Conservation (phyloP, 2,888 invertebrate genomes). For the Noctuana brunneofusca region DNA sequence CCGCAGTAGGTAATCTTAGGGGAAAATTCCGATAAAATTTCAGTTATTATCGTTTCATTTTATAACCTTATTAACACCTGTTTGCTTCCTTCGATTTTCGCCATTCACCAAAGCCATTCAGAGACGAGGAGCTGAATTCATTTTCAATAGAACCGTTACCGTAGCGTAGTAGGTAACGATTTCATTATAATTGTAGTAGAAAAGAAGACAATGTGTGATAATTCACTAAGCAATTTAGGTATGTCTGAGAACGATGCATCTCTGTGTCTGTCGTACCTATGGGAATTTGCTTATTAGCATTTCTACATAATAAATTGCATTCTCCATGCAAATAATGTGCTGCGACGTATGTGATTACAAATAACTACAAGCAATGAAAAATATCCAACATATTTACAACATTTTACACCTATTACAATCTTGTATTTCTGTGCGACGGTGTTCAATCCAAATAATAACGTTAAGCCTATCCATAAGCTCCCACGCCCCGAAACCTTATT, state of each 20-base stretch:
- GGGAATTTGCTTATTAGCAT: not conserved
- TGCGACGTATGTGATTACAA: too few relatives aligned
- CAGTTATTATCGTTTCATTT: constrained; percentile 35
- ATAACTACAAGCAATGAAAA: too few relatives aligned
- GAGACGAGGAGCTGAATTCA: constrained; percentile 35
- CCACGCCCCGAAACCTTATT: not conserved
- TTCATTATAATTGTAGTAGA: not conserved
- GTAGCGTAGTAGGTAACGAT: not conserved
- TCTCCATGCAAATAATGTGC: too few relatives aligned
- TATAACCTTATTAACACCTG: constrained; percentile 39
- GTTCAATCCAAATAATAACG: too few relatives aligned
- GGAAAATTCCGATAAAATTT: constrained; percentile 8
- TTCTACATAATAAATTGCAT: not conserved
- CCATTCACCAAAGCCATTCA: constrained; percentile 38
- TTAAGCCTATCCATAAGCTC: too few relatives aligned
- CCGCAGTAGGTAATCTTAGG: too few relatives aligned
- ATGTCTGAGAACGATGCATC: too few relatives aligned
- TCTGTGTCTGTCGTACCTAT: too few relatives aligned
- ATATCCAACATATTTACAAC: too few relatives aligned
- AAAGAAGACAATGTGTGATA: not conserved
- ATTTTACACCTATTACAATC: too few relatives aligned
- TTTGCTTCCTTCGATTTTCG: constrained; percentile 35
- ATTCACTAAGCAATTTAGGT: not conserved
- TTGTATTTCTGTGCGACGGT: too few relatives aligned
- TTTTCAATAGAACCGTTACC: not conserved